These are phyloP conservation scores for Theristus sp. DNA, from an alignment of 2,888 invertebrate genomes.

Conservation along the genomic window DNA sequence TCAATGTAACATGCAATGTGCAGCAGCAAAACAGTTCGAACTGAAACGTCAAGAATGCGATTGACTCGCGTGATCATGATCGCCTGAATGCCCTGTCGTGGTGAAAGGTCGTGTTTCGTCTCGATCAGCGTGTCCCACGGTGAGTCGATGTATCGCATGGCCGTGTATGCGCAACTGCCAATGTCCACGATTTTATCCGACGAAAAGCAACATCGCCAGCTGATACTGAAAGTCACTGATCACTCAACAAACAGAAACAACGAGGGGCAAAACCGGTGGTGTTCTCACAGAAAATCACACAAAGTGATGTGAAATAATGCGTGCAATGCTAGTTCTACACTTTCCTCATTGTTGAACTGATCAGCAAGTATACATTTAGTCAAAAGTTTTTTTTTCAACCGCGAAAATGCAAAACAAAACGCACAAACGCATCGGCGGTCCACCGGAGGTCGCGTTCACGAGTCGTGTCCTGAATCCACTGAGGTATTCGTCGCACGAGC, in stretches of 20 bases:
- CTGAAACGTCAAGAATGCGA: neutral
- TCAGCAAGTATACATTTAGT: no score
- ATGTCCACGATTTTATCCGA: neutral
- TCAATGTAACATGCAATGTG: no score
- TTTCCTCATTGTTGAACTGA: no score
- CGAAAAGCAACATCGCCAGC: neutral
- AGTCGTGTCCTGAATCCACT: neutral
- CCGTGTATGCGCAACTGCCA: neutral
- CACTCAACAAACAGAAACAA: no score
- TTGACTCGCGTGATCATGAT: neutral
- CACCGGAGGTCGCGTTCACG: no score
- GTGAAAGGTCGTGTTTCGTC: neutral
- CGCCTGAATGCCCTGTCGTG: neutral
- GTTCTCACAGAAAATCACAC: no score
- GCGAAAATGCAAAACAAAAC: no score
- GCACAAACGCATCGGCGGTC: no score
- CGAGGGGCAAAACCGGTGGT: no score
- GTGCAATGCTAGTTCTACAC: no score
- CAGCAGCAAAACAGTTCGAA: neutral
- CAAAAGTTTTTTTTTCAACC: no score
- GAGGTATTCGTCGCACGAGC: neutral
- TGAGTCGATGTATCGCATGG: neutral
- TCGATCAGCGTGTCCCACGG: neutral
- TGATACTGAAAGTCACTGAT: neutral
- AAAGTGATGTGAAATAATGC: no score